Percentiles rank a stretch among this genome's conserved stretches.
phyloP scores from a whole-genome alignment of 2,888 invertebrate genomes.

The Drosophila suboccidentalis region DNA sequence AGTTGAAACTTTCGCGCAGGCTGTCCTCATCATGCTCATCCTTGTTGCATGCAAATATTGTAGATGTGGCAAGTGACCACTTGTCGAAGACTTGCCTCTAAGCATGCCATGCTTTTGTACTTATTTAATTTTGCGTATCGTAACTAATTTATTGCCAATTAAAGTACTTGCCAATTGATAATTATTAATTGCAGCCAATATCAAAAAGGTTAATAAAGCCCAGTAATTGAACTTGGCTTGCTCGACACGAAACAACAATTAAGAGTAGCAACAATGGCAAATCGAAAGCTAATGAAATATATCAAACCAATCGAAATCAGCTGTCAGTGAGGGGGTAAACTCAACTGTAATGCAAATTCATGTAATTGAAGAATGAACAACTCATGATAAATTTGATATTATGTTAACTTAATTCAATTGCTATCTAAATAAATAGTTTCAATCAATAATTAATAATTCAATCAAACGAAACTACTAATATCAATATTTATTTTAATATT shows the following conservation, averaged over 20 bases:
- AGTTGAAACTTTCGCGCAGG: constrained; percentile 33
- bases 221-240: constrained; percentile 45
- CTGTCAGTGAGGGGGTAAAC: background rate
- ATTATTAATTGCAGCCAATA: constrained; percentile 51
- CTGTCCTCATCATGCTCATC: constrained; percentile 19
- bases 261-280: background rate
- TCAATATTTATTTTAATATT: too few relatives aligned
- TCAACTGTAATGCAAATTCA: background rate
- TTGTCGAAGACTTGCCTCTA: constrained; percentile 14
- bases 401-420: background rate
- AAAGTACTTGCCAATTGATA: constrained; percentile 4
- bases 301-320: constrained; percentile 17
- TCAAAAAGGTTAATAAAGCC: constrained; percentile 8
- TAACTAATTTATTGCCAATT: background rate
- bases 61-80: constrained; percentile 14
- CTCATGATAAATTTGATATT: background rate
- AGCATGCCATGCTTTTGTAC: background rate
- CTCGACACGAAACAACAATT: constrained; percentile 40
- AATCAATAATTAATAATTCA: too few relatives aligned
- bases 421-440: background rate
- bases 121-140: background rate
- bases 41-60: constrained; percentile 33
- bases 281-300: constrained; percentile 3
- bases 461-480: too few relatives aligned
- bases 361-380: background rate